These are phyloP conservation scores for Agriopis aurantiaria DNA, from an alignment of 2,888 invertebrate species.

Conservation along the genomic window DNA sequence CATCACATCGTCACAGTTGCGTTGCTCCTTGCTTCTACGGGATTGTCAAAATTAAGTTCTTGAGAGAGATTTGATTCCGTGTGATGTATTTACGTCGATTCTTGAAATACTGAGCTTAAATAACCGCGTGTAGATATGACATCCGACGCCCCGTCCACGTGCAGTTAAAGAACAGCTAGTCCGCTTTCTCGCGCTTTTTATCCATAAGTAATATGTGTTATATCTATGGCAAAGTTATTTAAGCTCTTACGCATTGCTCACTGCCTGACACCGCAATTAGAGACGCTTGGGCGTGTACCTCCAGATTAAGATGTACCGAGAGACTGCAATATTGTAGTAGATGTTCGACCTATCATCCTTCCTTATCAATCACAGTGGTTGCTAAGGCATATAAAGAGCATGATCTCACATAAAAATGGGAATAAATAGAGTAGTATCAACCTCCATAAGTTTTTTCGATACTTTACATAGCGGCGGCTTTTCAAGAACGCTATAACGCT, in stretches of 20 bases:
- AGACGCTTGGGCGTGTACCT: slow-evolving; percentile 42
- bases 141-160: slow-evolving; percentile 30
- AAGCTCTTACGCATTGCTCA: slow-evolving; percentile 59
- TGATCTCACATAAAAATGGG: not conserved
- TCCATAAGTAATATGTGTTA: slow-evolving; percentile 9
- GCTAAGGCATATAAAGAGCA: not conserved
- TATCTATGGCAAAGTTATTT: slow-evolving; percentile 42
- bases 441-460: not conserved
- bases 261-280: slow-evolving; percentile 56
- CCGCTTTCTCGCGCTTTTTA: slow-evolving; percentile 29
- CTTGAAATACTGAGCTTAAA: slow-evolving; percentile 32
- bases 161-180: slow-evolving; percentile 31
- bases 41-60: slow-evolving; percentile 4
- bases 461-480: too few species aligned
- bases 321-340: slow-evolving; percentile 39
- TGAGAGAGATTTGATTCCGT: slow-evolving; percentile 20
- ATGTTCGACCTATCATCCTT: slow-evolving; percentile 31
- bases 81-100: slow-evolving; percentile 25
- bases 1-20: slow-evolving; percentile 6
- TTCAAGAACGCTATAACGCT: too few species aligned
- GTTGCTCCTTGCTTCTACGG: slow-evolving; percentile 20
- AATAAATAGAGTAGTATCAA: not conserved
- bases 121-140: slow-evolving; percentile 39
- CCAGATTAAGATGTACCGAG: slow-evolving; percentile 27
- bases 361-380: not conserved